Evolutionary conservation across 2,888 invertebrate species (phyloP).

Genomic region (Ecdyonurus torrentis): DNA sequence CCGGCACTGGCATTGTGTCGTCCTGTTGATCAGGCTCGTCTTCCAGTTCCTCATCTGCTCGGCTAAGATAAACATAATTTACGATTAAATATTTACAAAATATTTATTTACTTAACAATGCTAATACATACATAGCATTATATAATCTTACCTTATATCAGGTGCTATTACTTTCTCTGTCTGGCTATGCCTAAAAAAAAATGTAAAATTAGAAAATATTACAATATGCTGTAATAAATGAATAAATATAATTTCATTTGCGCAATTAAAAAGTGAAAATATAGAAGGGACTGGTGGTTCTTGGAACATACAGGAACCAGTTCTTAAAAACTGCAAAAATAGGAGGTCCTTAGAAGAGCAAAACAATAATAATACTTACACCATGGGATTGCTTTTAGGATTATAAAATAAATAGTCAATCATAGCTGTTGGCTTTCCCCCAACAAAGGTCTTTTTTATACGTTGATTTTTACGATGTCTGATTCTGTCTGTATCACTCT

Average conservation of each 20-base stretch:
- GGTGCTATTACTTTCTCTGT: not conserved
- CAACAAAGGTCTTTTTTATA: not conserved
- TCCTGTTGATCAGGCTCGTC: slow-evolving; percentile 14
- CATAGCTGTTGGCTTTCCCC: slow-evolving; percentile 37
- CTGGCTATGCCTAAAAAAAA: not conserved
- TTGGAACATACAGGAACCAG: too few relatives aligned
- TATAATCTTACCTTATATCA: not conserved
- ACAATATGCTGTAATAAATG: too few relatives aligned
- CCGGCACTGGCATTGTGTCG: slow-evolving; percentile 37
- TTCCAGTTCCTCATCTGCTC: slow-evolving; percentile 11
- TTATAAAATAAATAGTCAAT: slow-evolving; percentile 86
- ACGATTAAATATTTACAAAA: too few relatives aligned
- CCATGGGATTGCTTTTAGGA: slow-evolving; percentile 60
- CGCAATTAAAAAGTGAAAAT: too few relatives aligned
- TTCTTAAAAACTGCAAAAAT: too few relatives aligned
- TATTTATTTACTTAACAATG: not conserved
- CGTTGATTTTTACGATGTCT: not conserved
- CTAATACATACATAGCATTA: not conserved
- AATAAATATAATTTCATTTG: too few relatives aligned
- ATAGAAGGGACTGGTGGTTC: too few relatives aligned
- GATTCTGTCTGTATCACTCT: not conserved
- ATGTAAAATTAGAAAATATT: not conserved
- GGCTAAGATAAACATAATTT: slow-evolving; percentile 3
- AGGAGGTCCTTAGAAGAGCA: not conserved
- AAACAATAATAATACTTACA: slow-evolving; percentile 5